A percentile compares a stretch with the other conserved stretches of the same genome.
Conservation (phyloP, 2,888 invertebrate species). For the Allacma fusca region DNA sequence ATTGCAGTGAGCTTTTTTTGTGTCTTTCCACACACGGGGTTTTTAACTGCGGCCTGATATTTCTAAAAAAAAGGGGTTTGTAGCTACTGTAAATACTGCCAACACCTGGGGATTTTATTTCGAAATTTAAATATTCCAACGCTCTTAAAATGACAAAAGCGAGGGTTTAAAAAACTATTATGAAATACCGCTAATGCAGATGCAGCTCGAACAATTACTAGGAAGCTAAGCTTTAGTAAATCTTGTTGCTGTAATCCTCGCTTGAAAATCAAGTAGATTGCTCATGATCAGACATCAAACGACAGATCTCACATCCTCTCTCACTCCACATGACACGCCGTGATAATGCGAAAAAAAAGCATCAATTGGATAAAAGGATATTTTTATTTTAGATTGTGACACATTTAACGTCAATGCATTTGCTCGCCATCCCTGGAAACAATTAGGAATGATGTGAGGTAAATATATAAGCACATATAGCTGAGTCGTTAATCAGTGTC, state of each 20-base stretch:
- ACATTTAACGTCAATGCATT: not conserved
- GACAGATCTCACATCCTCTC: too few relatives aligned
- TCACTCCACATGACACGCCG: too few relatives aligned
- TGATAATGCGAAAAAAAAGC: not conserved
- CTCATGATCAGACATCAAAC: not conserved
- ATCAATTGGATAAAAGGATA: not conserved
- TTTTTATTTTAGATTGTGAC: conserved; percentile 5
- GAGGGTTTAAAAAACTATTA: not conserved
- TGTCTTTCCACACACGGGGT: too few relatives aligned
- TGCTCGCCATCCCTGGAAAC: not conserved
- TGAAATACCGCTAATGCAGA: not conserved
- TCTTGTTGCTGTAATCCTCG: not conserved
- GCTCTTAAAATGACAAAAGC: too few relatives aligned
- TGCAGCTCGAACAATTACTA: not conserved
- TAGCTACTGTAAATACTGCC: too few relatives aligned
- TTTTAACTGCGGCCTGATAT: too few relatives aligned
- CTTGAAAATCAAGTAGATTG: not conserved
- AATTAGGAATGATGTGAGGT: not conserved
- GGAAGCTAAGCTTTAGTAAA: not conserved
- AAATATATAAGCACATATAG: too few relatives aligned
- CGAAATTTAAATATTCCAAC: too few relatives aligned
- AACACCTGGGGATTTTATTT: too few relatives aligned
- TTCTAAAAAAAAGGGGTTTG: too few relatives aligned
- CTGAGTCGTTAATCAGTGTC: too few relatives aligned
- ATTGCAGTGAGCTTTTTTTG: too few relatives aligned